Evolutionary conservation across 1,140 invertebrate species (phyloP), one percentile per base, ranked within the genome.

Genomic region (Venturia canescens): DNA sequence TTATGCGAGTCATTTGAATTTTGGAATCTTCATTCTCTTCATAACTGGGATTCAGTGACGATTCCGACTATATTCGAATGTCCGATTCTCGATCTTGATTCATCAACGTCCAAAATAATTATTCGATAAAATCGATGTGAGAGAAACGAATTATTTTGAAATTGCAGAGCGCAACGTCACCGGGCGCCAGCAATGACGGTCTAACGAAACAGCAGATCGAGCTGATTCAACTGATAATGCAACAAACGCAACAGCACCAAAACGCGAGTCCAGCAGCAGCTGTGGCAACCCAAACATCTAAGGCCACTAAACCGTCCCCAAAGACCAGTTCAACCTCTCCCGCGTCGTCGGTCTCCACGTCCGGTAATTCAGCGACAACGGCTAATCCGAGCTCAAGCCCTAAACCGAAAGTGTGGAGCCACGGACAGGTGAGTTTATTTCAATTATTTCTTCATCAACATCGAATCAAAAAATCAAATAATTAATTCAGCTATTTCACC

Each of bases 211-310:
- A 96, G 85, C 95, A 95, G 89, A 92, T 95, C 84, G 96, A 96
- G 90, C 93, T 95, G 84, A 96, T 96, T 84, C 95, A 96, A 88
- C 95, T 96, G 89, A 96, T 96, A 82, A 96, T 96, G 94, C 95
- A 95, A 85, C 95, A 95, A 87, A 95, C 95, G 18, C 94, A 93
- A 85, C 94, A 87, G 21, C 87, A 87, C 76, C 90, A 87, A 76
- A 89, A 89, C 82, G 81, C 80, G n/a, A 83, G 66, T 77, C 77
- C 85, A 88, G 7, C 89, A 85, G 57, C 88, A 85, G 71, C 82
- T 71, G 69, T 89, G 85, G 70, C 87, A 85, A 78, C 87, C 80
- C 87, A 89, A 48, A 87, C 80, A 26, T 66, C 88, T 84, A 84
- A 91, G 87, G 86, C 84, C 84, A 75, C 86, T 86, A 84, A 90